Evolutionary conservation across 2,797 vertebrate genomes (phyloP).

Genomic region (Tympanoctomys barrerae): DNA sequence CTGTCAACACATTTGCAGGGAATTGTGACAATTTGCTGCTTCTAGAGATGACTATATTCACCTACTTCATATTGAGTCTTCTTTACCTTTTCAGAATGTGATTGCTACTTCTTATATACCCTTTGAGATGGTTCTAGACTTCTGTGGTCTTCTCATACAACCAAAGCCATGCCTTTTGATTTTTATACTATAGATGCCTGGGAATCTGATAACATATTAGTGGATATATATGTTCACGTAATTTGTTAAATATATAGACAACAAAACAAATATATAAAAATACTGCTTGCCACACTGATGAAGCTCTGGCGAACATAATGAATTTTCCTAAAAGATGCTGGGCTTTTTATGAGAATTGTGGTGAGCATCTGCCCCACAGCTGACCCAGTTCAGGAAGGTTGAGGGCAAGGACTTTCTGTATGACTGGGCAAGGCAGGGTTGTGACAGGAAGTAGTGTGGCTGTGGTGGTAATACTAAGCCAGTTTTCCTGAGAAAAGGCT

Average conservation of each 20-base stretch:
- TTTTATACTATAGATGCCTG: background rate
- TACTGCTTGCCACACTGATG: background rate
- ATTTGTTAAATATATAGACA: background rate
- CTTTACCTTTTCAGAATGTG: background rate
- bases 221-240: conserved; percentile 46
- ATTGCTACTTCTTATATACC: background rate
- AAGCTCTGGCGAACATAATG: background rate
- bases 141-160: background rate
- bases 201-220: background rate
- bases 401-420: background rate
- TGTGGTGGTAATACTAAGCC: background rate
- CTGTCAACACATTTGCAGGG: background rate
- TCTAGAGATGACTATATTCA: background rate
- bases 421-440: too few species aligned
- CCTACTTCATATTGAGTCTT: background rate
- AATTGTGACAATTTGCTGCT: background rate
- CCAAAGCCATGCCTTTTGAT: background rate
- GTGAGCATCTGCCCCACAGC: background rate
- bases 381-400: background rate
- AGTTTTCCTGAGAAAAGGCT: background rate
- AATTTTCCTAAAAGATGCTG: background rate
- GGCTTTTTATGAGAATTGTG: background rate
- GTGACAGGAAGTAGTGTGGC: background rate
- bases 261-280: conserved; percentile 27
- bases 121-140: background rate